Percentiles rank a stretch among this genome's conserved stretches.
phyloP scores from a whole-genome alignment of 2,888 invertebrate genomes.

The Serrognathus titanus region DNA sequence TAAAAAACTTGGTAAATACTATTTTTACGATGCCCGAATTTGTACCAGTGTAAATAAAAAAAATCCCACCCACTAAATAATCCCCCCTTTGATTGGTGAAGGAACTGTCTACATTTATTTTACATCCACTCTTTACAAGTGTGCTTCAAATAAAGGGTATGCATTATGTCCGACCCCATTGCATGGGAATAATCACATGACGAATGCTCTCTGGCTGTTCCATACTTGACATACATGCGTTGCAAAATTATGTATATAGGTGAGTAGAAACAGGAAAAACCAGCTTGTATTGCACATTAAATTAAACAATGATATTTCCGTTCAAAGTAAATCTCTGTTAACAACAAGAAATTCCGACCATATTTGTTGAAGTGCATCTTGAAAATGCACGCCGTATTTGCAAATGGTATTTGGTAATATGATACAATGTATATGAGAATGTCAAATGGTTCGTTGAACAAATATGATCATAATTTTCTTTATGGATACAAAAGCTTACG shows the following conservation, averaged over 20 bases:
- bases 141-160: conserved; percentile 1
- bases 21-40: conserved; percentile 23
- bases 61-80: conserved; percentile 13
- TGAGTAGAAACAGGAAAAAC: background rate
- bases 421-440: conserved; percentile 13
- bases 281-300: background rate
- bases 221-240: conserved; percentile 1
- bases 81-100: conserved; percentile 13
- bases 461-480: conserved; percentile 18
- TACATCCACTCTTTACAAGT: conserved; percentile 1
- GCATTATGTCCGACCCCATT: conserved; percentile 27
- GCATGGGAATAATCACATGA: conserved; percentile 35
- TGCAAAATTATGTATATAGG: conserved; percentile 1
- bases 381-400: too few species aligned
- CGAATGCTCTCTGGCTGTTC: conserved; percentile 19
- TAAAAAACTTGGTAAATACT: conserved; percentile 12
- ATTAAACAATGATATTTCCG: background rate
- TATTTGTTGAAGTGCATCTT: too few species aligned
- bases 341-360: too few species aligned
- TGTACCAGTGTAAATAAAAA: conserved; percentile 11
- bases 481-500: background rate
- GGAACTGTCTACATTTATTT: conserved; percentile 1
- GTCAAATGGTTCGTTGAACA: conserved; percentile 14
- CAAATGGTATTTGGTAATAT: conserved; percentile 7
- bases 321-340: too few species aligned